Evolutionary conservation across 2,113 vertebrate species (phyloP).

Genomic region (Neotoma lepida): DNA sequence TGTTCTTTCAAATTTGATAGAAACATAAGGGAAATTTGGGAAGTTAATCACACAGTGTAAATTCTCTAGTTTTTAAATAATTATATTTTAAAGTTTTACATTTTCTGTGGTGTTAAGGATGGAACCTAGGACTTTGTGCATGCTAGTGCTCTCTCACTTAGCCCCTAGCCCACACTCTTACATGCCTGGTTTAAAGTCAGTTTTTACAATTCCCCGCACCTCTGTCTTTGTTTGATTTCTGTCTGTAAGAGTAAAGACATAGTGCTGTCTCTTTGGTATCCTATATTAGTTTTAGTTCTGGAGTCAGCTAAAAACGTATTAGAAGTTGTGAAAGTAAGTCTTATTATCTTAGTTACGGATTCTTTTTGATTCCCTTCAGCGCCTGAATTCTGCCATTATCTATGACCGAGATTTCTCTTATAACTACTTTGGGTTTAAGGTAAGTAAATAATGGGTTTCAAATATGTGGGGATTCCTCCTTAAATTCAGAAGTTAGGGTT

Average conservation of each 20-base stretch:
- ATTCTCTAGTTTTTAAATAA: background rate
- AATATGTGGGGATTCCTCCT: background rate
- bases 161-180: background rate
- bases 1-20: constrained; percentile 32
- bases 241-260: background rate
- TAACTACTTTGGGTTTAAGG: constrained; percentile 99
- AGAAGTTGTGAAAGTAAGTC: constrained; percentile 59
- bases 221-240: constrained; percentile 43
- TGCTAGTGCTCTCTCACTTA: background rate
- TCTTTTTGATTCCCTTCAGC: constrained; percentile 83
- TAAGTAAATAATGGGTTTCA: constrained; percentile 77
- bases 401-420: constrained; percentile 98
- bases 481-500: constrained; percentile 18
- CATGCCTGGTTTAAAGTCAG: background rate
- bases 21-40: constrained; percentile 46
- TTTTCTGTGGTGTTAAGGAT: background rate
- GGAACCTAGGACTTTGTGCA: background rate
- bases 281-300: constrained; percentile 43
- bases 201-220: background rate
- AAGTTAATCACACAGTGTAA: background rate
- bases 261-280: constrained; percentile 18
- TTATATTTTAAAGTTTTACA: background rate
- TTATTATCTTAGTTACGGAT: background rate
- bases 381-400: constrained; percentile 97
- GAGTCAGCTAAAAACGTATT: background rate